phyloP scores from a whole-genome alignment of 2,113 vertebrate genomes.

The Amblyopsis rosae region DNA sequence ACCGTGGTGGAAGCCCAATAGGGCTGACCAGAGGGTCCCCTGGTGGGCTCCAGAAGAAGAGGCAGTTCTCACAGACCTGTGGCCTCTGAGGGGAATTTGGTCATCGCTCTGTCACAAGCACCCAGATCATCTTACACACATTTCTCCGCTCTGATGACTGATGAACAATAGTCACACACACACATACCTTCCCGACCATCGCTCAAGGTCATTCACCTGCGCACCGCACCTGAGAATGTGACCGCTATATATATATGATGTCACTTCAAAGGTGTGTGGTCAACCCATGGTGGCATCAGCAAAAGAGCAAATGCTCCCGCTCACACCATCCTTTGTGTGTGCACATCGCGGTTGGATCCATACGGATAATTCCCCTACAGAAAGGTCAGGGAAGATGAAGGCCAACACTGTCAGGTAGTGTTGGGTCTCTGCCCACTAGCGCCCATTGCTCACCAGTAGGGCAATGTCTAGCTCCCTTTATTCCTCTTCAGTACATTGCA shows the following conservation, averaged over 20 bases:
- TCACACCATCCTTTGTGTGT: slow-evolving; percentile 60
- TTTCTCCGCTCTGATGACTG: slow-evolving; percentile 65
- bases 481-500: slow-evolving; percentile 29
- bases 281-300: slow-evolving; percentile 40
- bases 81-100: slow-evolving; percentile 64
- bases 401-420: slow-evolving; percentile 34
- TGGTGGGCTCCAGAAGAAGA: slow-evolving; percentile 32
- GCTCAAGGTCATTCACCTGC: slow-evolving; percentile 60
- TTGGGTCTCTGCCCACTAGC: slow-evolving; percentile 25
- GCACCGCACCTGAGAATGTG: slow-evolving; percentile 71
- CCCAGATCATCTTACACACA: slow-evolving; percentile 69
- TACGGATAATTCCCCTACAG: slow-evolving; percentile 56
- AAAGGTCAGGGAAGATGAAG: slow-evolving; percentile 40
- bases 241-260: slow-evolving; percentile 49
- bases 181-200: slow-evolving; percentile 36
- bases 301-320: slow-evolving; percentile 52
- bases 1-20: background rate
- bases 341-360: slow-evolving; percentile 8
- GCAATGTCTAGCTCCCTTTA: slow-evolving; percentile 53
- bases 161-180: slow-evolving; percentile 22
- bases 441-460: slow-evolving; percentile 21
- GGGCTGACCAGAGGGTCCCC: background rate
- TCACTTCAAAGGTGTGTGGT: slow-evolving; percentile 69
- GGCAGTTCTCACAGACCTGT: slow-evolving; percentile 57
- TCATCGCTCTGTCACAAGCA: slow-evolving; percentile 61